Percentiles rank a stretch among this genome's conserved stretches.
Conservation (phyloP, 1,140 invertebrate species). For the Camponotus floridanus region DNA sequence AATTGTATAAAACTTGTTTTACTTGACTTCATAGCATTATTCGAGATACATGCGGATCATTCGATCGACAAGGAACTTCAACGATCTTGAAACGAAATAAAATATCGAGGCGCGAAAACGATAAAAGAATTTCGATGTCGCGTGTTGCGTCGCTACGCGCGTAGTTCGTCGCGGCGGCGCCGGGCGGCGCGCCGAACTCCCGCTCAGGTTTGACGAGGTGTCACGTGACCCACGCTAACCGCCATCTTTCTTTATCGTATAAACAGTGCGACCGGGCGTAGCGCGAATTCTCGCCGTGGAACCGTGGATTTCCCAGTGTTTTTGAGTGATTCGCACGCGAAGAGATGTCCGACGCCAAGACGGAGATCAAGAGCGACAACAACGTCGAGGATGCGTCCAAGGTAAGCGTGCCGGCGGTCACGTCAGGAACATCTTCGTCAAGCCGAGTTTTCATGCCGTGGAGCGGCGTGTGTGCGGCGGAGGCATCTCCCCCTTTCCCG, state of each 20-base stretch:
- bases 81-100: constrained; percentile 15
- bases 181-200: constrained; percentile 76
- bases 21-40: neutral
- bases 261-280: constrained; percentile 85
- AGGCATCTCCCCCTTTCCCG: constrained; percentile 28
- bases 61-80: no score
- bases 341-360: constrained; percentile 86
- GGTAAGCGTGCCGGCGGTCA: constrained; percentile 78
- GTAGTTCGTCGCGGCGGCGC: constrained; percentile 63
- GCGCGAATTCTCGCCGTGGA: constrained; percentile 79
- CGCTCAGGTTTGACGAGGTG: constrained; percentile 80
- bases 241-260: constrained; percentile 87
- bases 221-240: constrained; percentile 88
- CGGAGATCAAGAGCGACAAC: constrained; percentile 86
- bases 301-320: constrained; percentile 83
- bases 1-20: neutral
- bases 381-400: constrained; percentile 84
- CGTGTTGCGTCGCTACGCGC: constrained; percentile 75
- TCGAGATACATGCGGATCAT: neutral
- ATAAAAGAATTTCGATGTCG: neutral
- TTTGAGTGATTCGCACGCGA: constrained; percentile 80
- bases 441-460: constrained; percentile 84
- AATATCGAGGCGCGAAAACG: neutral
- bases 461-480: constrained; percentile 73
- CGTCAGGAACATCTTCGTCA: constrained; percentile 78